Evolutionary conservation across 37 sponge, comb jelly and placozoan species (phyloP).

Genomic region (Crambe crambe): DNA sequence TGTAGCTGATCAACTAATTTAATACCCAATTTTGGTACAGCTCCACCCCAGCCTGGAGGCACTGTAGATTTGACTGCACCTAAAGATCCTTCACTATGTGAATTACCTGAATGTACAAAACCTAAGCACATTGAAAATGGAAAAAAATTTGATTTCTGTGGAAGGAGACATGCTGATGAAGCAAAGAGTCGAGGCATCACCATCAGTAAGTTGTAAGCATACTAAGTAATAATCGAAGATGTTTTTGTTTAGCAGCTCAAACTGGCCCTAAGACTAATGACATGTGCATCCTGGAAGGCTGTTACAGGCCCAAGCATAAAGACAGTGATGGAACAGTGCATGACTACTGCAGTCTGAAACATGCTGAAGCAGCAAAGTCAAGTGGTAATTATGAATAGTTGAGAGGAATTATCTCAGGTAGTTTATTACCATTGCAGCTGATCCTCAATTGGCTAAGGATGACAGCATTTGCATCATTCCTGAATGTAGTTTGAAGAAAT

Average conservation of each 20-base stretch:
- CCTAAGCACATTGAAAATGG: constrained; percentile 32
- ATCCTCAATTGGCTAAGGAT: constrained; percentile 24
- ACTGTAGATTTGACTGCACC: no score
- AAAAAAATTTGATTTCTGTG: constrained; percentile 62
- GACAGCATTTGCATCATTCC: constrained; percentile 59
- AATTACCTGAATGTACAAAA: constrained; percentile 50
- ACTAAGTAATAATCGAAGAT: no score
- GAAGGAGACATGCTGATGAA: constrained; percentile 63
- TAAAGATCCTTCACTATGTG: constrained; percentile 26
- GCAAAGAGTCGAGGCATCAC: constrained; percentile 24
- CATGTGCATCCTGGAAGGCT: constrained; percentile 58
- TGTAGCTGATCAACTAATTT: no score
- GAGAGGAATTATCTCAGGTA: background rate
- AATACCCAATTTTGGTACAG: no score
- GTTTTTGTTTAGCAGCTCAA: background rate
- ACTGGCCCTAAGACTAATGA: constrained; percentile 20
- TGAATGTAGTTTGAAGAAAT: constrained; percentile 41
- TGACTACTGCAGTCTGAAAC: constrained; percentile 68
- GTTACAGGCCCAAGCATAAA: constrained; percentile 12
- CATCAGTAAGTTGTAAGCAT: background rate
- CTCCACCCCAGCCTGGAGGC: constrained; percentile 3
- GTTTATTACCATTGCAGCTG: constrained; percentile 6
- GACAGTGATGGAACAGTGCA: constrained; percentile 23
- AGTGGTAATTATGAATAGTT: constrained; percentile 35
- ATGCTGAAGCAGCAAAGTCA: constrained; percentile 56